Percentiles rank a stretch among this genome's conserved stretches.
Conservation (phyloP, 2,888 invertebrate species). For the Sicus ferrugineus region DNA sequence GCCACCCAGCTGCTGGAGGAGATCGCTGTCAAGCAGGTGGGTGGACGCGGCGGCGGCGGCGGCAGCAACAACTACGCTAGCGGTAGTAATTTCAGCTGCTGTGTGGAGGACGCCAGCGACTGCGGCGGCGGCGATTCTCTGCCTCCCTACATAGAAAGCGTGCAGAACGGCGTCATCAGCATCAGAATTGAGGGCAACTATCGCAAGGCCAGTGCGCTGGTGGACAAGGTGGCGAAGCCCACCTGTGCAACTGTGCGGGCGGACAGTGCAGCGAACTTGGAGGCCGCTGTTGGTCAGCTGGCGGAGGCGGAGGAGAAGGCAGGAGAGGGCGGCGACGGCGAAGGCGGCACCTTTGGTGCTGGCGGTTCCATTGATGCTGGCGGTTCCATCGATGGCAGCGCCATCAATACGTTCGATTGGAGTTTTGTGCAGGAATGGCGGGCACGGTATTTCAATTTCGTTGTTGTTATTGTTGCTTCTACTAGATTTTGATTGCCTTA, state of each 20-base stretch:
- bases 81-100: constrained; percentile 5
- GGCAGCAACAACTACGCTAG: constrained; percentile 13
- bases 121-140: constrained; percentile 55
- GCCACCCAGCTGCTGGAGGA: constrained; percentile 36
- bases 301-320: constrained; percentile 8
- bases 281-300: constrained; percentile 45
- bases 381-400: constrained; percentile 29
- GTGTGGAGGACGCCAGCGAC: constrained; percentile 9
- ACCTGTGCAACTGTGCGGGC: constrained; percentile 54
- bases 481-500: too few species aligned
- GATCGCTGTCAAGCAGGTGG: constrained; percentile 20
- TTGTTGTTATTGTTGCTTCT: background rate
- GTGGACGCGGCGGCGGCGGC: constrained; percentile 25
- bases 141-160: constrained; percentile 64
- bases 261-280: background rate
- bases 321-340: constrained; percentile 32
- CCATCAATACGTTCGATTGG: constrained; percentile 71
- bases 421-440: constrained; percentile 80
- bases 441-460: constrained; percentile 67
- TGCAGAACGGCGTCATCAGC: constrained; percentile 68
- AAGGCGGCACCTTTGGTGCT: constrained; percentile 39
- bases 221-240: constrained; percentile 65
- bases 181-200: constrained; percentile 72
- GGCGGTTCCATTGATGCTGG: constrained; percentile 5
- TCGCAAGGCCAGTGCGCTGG: constrained; percentile 70